Evolutionary conservation across 2,888 invertebrate species (phyloP).

Genomic region (Coelopa pilipes): DNA sequence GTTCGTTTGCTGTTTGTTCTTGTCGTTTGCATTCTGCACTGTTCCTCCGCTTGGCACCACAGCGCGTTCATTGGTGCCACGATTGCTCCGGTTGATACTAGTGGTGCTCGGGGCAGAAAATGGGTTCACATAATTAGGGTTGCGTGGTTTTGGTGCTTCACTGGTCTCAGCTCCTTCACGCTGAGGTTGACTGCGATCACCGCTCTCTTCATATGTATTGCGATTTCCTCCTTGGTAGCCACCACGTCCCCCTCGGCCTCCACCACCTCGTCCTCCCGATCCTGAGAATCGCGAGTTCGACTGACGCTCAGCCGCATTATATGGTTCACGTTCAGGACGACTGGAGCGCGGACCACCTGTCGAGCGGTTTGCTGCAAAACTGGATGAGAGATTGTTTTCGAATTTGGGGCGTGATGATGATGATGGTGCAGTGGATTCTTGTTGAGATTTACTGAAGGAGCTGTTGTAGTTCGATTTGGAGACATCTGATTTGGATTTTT

Average conservation of each 20-base stretch:
- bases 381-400: constrained; percentile 66
- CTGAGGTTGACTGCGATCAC: constrained; percentile 20
- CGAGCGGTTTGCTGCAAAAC: constrained; percentile 61
- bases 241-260: constrained; percentile 42
- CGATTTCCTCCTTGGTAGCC: constrained; percentile 13
- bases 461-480: constrained; percentile 31
- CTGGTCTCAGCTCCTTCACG: neutral
- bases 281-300: constrained; percentile 11
- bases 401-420: constrained; percentile 55
- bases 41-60: neutral
- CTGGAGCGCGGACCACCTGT: constrained; percentile 4
- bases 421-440: constrained; percentile 33
- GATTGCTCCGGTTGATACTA: constrained; percentile 41
- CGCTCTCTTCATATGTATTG: constrained; percentile 14
- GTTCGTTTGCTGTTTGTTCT: constrained; percentile 21
- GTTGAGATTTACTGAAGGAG: constrained; percentile 40
- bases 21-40: constrained; percentile 8
- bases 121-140: constrained; percentile 14
- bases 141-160: constrained; percentile 8
- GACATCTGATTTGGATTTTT: constrained; percentile 37
- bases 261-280: constrained; percentile 34
- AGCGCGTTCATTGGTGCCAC: constrained; percentile 42
- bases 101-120: constrained; percentile 7
- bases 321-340: constrained; percentile 26
- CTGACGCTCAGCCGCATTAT: constrained; percentile 19